A percentile compares a stretch with the other conserved stretches of the same genome.
Evolutionary conservation across 2,113 vertebrate species (phyloP).

Genomic region (Macrotis lagotis): DNA sequence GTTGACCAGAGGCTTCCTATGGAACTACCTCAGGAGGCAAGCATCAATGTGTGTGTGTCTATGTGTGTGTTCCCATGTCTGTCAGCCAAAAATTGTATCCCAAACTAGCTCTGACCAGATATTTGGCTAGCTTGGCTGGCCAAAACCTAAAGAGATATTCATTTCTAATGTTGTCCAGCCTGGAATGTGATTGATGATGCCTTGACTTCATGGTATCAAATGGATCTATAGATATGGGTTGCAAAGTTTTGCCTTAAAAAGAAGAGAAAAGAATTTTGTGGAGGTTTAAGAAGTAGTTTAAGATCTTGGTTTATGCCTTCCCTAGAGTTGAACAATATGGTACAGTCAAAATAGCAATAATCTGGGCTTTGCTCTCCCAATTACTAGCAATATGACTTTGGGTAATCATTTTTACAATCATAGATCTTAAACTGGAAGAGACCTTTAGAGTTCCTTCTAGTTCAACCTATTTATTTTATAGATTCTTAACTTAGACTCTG

Average conservation of each 20-base stretch:
- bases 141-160: background rate
- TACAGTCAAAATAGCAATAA: background rate
- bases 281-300: background rate
- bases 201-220: background rate
- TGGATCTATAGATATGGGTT: background rate
- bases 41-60: background rate
- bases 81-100: background rate
- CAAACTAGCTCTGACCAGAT: background rate
- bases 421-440: background rate
- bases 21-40: background rate
- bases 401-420: background rate
- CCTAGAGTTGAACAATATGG: background rate
- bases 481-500: background rate
- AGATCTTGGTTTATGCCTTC: background rate
- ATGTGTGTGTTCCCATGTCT: conserved; percentile 11
- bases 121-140: background rate
- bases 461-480: background rate
- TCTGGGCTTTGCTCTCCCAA: background rate
- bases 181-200: background rate
- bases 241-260: conserved; percentile 15
- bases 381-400: background rate
- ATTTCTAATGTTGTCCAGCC: background rate
- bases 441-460: background rate
- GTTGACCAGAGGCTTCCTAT: conserved; percentile 33
- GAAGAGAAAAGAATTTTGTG: background rate